Evolutionary conservation across 2,113 vertebrate genomes (phyloP).

Genomic region (Ranitomeya variabilis): DNA sequence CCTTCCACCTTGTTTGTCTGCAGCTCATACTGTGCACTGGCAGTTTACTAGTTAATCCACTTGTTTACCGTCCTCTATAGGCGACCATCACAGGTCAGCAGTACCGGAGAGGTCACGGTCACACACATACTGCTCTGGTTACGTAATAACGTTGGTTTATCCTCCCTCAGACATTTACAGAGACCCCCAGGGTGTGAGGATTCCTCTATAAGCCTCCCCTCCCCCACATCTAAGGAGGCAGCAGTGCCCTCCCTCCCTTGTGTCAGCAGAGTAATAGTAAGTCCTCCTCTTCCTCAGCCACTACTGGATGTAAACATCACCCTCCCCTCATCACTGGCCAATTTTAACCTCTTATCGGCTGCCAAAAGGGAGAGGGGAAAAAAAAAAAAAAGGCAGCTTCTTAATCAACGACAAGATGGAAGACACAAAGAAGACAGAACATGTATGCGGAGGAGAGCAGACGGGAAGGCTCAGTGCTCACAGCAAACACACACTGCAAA

Average conservation of each 20-base stretch:
- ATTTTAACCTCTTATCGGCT: conserved; percentile 24
- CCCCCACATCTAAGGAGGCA: conserved; percentile 23
- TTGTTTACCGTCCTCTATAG: conserved; percentile 21
- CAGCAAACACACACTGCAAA: neutral
- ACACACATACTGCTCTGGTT: conserved; percentile 59
- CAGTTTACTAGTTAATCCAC: neutral
- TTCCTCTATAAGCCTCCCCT: conserved; percentile 36
- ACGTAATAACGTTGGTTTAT: neutral
- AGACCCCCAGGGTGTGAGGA: conserved; percentile 15
- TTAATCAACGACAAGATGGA: conserved; percentile 5
- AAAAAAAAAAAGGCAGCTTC: neutral
- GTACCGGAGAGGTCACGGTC: conserved; percentile 36
- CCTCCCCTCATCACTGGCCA: conserved; percentile 28
- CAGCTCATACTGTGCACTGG: neutral
- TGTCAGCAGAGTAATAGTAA: conserved; percentile 33
- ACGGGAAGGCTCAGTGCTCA: neutral
- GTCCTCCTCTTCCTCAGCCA: conserved; percentile 48
- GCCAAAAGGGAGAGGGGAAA: neutral
- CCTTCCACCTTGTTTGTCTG: neutral
- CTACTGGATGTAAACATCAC: conserved; percentile 53
- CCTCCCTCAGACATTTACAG: neutral
- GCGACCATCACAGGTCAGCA: conserved; percentile 50
- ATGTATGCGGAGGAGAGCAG: neutral
- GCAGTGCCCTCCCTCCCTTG: conserved; percentile 16
- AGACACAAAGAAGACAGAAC: conserved; percentile 24